Conservation (phyloP, 2,888 invertebrate species). For the Calameuta pallipes region DNA sequence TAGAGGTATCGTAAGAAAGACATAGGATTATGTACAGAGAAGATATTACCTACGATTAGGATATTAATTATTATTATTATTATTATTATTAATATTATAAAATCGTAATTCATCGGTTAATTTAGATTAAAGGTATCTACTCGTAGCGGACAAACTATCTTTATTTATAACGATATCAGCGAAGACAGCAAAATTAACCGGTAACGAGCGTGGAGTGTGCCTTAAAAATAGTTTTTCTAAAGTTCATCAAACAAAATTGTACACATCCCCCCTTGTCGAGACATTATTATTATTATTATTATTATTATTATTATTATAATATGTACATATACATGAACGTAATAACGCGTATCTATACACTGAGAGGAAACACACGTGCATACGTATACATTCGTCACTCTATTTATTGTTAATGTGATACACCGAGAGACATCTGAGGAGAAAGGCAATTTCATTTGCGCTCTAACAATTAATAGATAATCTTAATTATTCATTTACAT, state of each 20-base stretch:
- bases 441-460: conserved; percentile 56
- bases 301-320: conserved; percentile 35
- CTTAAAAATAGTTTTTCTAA: conserved; percentile 56
- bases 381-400: conserved; percentile 46
- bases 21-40: conserved; percentile 65
- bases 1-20: conserved; percentile 58
- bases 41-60: conserved; percentile 58
- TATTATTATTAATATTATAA: conserved; percentile 44
- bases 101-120: conserved; percentile 53
- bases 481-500: conserved; percentile 49
- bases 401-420: conserved; percentile 53
- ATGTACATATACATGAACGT: conserved; percentile 49
- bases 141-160: conserved; percentile 40
- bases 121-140: conserved; percentile 46
- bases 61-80: conserved; percentile 47
- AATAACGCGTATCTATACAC: conserved; percentile 18
- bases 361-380: not conserved
- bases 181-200: conserved; percentile 36
- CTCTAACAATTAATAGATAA: conserved; percentile 52
- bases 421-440: conserved; percentile 38
- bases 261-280: conserved; percentile 30
- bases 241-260: conserved; percentile 40
- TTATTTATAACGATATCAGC: conserved; percentile 58
- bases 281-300: conserved; percentile 21
- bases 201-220: conserved; percentile 52